These are phyloP conservation scores for Caretta caretta DNA, from an alignment of 2,113 vertebrate species.

Conservation along the genomic window DNA sequence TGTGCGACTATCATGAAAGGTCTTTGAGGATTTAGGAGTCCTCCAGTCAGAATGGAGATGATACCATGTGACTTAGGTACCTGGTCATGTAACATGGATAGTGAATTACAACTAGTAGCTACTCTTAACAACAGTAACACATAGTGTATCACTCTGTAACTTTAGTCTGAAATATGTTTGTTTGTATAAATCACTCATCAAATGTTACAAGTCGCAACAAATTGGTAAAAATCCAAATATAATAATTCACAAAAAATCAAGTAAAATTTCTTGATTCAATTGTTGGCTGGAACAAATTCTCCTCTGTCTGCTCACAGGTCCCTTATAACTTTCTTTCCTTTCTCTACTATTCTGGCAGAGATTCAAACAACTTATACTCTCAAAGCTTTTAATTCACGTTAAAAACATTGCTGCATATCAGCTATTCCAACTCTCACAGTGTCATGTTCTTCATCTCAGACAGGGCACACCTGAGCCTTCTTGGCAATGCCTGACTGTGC, in stretches of 20 bases:
- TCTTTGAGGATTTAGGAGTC: background rate
- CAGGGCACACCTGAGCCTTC: background rate
- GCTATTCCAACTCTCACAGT: background rate
- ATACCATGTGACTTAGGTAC: background rate
- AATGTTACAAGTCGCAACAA: background rate
- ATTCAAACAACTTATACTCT: background rate
- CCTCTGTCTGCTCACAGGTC: background rate
- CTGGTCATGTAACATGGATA: background rate
- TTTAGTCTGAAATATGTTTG: background rate
- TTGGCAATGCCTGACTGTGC: background rate
- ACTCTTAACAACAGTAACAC: background rate
- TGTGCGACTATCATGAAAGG: background rate
- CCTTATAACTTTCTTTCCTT: background rate
- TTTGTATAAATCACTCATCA: rapidly evolving
- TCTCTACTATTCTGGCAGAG: background rate
- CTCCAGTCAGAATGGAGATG: rapidly evolving
- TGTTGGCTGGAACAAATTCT: background rate
- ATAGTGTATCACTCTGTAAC: background rate
- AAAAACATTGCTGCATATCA: background rate
- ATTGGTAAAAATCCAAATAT: background rate
- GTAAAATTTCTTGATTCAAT: rapidly evolving
- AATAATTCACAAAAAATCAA: background rate
- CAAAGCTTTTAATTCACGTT: background rate
- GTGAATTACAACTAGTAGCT: background rate
- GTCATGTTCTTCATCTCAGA: rapidly evolving